phyloP scores from a whole-genome alignment of 2,797 vertebrate species.

The Premnoplex brunnescens region DNA sequence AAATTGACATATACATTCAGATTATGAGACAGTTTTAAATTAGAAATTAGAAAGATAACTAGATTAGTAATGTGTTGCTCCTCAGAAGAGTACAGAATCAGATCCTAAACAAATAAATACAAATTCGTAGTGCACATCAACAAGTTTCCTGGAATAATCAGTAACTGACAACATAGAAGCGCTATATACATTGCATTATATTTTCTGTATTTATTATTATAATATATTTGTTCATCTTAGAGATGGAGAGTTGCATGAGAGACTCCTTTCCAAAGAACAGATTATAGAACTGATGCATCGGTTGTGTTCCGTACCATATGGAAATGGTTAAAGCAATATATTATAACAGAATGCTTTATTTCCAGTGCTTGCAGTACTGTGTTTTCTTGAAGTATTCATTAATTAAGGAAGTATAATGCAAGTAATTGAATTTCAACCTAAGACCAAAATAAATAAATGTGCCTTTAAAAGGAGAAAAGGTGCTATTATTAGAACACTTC shows the following conservation, averaged over 20 bases:
- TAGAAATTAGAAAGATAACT: background rate
- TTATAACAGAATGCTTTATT: background rate
- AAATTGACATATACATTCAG: background rate
- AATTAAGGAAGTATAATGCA: background rate
- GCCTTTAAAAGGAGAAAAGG: background rate
- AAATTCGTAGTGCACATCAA: background rate
- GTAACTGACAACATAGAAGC: background rate
- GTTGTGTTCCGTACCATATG: background rate
- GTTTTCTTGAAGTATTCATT: constrained; percentile 16
- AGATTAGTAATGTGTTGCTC: background rate
- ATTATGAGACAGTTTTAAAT: background rate
- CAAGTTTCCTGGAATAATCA: background rate
- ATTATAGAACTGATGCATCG: background rate
- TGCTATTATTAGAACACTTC: constrained; percentile 5
- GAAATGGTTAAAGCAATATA: background rate
- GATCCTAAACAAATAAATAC: background rate
- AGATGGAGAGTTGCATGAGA: background rate
- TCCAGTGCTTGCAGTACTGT: background rate
- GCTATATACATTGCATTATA: background rate
- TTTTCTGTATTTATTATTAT: background rate
- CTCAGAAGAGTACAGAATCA: background rate
- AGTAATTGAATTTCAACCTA: background rate
- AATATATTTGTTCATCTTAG: background rate
- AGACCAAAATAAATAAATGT: background rate
- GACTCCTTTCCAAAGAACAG: background rate